phyloP scores from a whole-genome alignment of 1,140 invertebrate genomes.

The Rhopalosiphum maidis region DNA sequence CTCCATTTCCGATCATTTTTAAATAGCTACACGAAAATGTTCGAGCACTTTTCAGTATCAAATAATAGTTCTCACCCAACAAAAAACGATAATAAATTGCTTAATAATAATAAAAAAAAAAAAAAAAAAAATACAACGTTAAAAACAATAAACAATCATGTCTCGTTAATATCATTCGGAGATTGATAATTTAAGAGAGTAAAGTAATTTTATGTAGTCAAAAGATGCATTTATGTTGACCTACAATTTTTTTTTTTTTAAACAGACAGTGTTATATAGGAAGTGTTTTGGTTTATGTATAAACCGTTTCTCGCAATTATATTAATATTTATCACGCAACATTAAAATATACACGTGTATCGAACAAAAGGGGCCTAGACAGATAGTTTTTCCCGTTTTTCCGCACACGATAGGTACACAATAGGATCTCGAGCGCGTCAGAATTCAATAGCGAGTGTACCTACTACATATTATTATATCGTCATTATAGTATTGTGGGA shows the following conservation, averaged over 20 bases:
- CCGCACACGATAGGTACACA: neutral
- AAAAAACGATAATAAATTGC: neutral
- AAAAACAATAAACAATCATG: neutral
- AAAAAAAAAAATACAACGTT: neutral
- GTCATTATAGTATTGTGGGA: neutral
- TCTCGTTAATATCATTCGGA: neutral
- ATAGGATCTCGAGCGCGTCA: neutral
- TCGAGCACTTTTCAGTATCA: neutral
- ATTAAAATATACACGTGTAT: neutral
- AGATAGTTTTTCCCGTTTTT: neutral
- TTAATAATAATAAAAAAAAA: neutral
- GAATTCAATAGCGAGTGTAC: neutral
- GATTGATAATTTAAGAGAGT: neutral
- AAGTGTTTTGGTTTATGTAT: neutral
- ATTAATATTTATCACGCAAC: neutral
- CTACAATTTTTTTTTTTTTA: neutral
- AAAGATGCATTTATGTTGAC: neutral
- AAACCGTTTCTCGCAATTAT: no score
- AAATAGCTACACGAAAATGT: neutral
- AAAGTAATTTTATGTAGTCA: neutral
- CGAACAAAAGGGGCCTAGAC: neutral
- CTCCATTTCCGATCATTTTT: neutral
- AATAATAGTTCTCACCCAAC: neutral
- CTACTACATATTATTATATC: neutral
- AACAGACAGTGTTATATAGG: neutral